phyloP scores from a whole-genome alignment of 2,888 invertebrate species.

The Phrixothrix hirtus region DNA sequence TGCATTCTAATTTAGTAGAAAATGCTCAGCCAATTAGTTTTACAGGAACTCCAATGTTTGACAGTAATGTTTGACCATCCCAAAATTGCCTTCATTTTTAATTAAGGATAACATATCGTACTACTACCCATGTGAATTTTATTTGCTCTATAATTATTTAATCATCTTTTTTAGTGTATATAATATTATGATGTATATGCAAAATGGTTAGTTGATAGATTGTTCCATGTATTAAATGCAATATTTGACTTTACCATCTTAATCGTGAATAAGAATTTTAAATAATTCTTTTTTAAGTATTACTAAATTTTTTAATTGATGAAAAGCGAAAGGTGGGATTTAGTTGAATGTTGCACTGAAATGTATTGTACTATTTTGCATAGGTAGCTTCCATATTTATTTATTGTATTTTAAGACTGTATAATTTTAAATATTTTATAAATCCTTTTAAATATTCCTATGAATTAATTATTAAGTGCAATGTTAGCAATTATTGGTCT shows the following conservation, averaged over 20 bases:
- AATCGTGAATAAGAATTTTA: not conserved
- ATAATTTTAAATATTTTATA: conserved; percentile 18
- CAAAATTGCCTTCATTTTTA: conserved; percentile 4
- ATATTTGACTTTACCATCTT: not conserved
- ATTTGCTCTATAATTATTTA: conserved; percentile 1
- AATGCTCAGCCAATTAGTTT: conserved; percentile 82
- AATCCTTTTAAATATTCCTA: no score
- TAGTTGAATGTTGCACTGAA: not conserved
- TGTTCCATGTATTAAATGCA: not conserved
- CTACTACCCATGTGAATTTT: not conserved
- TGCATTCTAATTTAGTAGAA: conserved; percentile 76
- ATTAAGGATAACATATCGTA: conserved; percentile 21
- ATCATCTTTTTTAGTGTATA: not conserved
- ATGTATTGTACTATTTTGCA: not conserved
- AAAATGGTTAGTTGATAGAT: no score
- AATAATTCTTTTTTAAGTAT: not conserved
- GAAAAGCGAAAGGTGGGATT: no score
- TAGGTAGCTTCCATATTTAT: conserved; percentile 8
- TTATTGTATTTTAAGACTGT: conserved; percentile 26
- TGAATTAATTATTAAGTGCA: no score
- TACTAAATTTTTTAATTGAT: not conserved
- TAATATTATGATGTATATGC: not conserved
- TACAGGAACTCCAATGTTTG: conserved; percentile 68
- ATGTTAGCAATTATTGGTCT: no score
- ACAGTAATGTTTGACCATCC: conserved; percentile 66